Evolutionary conservation across 23 tunicate species (phyloP), one percentile per base, ranked within the genome.

Genomic region (Trididemnum clinides): DNA sequence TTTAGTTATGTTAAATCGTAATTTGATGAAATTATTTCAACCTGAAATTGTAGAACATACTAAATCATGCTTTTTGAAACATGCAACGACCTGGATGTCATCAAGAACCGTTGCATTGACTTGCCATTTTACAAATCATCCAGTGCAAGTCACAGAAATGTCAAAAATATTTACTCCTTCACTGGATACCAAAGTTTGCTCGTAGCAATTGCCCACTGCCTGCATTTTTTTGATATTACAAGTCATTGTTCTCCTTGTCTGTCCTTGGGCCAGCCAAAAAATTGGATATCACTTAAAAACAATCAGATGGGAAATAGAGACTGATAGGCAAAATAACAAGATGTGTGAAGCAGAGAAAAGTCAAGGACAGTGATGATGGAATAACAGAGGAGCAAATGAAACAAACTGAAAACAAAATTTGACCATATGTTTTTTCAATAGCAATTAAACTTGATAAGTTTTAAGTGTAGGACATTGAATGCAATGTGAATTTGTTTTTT

Each of bases 21-120:
- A 62, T 62, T 62, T 62, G 69, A 62, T 62, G 69, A 62, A 62
- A 22, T 20, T 23, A 19, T 62, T 23, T 20, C 6, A 62, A 6
- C 6, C 26, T 12, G n/a, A 22, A 19, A 22, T 62, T 22, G 69
- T 62, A 62, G n/a, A 62, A n/a, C 69, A 62, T 62, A 23, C 69
- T 62, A 62, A 62, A 62, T n/a, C 69, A 62, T 62, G 69, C n/a
- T 62, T 62, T 22, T 18, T 62, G 26, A 62, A 62, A 22, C 69
- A 62, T 62, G n/a, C 69, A 19, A 5, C 69, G 5, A 62, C 69
- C 69, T 62, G 69, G 69, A 4, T 62, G 5, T 62, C 69, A 5
- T 23, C n/a, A 20, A 62, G n/a, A 62, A 62, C 15, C 5, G 69
- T 62, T 62, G 69, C 69, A 19, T 20, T 62, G 23, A 4, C 25